These are phyloP conservation scores for Cynocephalus volans DNA, from an alignment of 2,113 vertebrate genomes.

Conservation along the genomic window DNA sequence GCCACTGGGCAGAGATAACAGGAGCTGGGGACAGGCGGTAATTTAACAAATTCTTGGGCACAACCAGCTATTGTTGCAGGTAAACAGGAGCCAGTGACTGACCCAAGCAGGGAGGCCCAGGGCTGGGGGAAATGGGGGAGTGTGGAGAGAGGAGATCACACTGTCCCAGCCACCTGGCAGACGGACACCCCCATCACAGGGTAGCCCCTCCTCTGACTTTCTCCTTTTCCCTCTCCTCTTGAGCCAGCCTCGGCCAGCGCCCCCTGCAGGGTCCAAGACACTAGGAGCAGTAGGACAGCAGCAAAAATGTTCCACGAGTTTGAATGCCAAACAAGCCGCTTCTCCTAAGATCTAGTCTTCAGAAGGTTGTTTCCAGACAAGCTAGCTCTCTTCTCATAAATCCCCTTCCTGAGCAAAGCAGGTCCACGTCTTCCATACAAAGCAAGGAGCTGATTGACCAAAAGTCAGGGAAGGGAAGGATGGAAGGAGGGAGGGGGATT, in stretches of 20 bases:
- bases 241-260: conserved; percentile 82
- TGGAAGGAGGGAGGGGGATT: not conserved
- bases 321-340: conserved; percentile 57
- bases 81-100: conserved; percentile 83
- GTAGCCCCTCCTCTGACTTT: conserved; percentile 53
- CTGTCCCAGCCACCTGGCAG: conserved; percentile 68
- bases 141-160: conserved; percentile 52
- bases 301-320: conserved; percentile 76
- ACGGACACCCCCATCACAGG: conserved; percentile 61
- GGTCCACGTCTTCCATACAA: conserved; percentile 75
- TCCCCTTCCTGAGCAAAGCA: conserved; percentile 65
- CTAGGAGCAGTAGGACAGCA: conserved; percentile 46
- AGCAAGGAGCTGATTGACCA: conserved; percentile 69
- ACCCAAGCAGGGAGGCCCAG: conserved; percentile 78
- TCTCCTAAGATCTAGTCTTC: conserved; percentile 34
- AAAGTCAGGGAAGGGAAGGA: conserved; percentile 15
- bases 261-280: conserved; percentile 79
- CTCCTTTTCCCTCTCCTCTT: conserved; percentile 51
- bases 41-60: conserved; percentile 90
- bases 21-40: conserved; percentile 86
- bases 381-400: conserved; percentile 81
- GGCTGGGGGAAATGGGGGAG: conserved; percentile 58
- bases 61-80: conserved; percentile 90
- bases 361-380: conserved; percentile 13
- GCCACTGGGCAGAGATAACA: conserved; percentile 90